phyloP scores from a whole-genome alignment of 1,140 invertebrate species.

The Ladona fulva region DNA sequence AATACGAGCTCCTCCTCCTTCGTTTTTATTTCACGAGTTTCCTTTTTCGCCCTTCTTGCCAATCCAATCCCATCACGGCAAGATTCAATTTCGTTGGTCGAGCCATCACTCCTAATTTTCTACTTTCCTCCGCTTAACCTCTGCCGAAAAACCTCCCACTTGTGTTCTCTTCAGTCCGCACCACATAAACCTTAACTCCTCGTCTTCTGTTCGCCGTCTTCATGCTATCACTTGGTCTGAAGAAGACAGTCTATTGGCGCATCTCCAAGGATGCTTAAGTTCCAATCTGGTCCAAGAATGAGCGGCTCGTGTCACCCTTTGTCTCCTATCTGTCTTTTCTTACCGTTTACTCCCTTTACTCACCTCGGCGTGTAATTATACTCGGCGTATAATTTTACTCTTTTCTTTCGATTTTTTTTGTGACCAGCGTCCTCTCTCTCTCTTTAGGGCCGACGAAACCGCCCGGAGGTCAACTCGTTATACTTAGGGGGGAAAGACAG shows the following conservation, averaged over 20 bases:
- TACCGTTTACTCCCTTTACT: neutral
- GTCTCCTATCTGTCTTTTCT: neutral
- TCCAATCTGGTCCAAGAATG: neutral
- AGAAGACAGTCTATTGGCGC: neutral
- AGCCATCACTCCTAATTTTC: neutral
- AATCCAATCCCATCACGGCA: neutral
- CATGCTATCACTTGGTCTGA: neutral
- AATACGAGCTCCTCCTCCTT: too few species aligned
- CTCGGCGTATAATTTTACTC: too few species aligned
- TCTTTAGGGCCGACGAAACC: too few species aligned
- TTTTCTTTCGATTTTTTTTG: too few species aligned
- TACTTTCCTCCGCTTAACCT: neutral
- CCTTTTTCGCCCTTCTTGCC: neutral
- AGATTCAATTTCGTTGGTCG: neutral
- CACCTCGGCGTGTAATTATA: too few species aligned
- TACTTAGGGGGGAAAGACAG: too few species aligned
- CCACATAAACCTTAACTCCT: slow-evolving; percentile 1
- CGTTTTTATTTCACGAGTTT: too few species aligned
- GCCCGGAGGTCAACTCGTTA: too few species aligned
- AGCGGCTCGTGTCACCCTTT: neutral
- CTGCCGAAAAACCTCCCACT: neutral
- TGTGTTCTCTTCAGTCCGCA: neutral
- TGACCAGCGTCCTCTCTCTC: too few species aligned
- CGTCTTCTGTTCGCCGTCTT: neutral
- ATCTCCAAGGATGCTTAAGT: slow-evolving; percentile 5